Percentiles rank a stretch among this genome's conserved stretches.
Conservation (phyloP, 1,140 invertebrate genomes). For the Portunus trituberculatus region DNA sequence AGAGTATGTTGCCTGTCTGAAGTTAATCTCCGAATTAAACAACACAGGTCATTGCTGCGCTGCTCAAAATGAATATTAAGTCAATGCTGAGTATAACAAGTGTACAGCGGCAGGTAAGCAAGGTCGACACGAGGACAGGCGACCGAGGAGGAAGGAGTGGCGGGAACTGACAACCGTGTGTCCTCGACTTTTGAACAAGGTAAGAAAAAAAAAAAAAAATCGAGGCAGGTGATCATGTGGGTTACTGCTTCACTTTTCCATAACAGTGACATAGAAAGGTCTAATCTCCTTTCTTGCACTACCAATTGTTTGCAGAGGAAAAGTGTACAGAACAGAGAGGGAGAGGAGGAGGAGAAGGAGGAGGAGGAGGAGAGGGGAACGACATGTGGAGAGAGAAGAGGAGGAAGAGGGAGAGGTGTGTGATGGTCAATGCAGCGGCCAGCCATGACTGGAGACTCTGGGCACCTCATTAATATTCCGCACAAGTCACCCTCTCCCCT, state of each 20-base stretch:
- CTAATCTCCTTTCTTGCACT: background rate
- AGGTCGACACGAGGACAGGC: background rate
- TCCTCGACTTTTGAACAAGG: background rate
- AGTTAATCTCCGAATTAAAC: too few species aligned
- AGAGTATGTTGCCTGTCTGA: too few species aligned
- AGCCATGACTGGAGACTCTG: slow-evolving; percentile 47
- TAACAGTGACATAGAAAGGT: slow-evolving; percentile 6
- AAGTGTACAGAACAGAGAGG: background rate
- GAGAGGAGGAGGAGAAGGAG: background rate
- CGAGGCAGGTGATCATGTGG: too few species aligned
- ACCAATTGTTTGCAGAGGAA: background rate
- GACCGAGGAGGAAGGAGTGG: background rate
- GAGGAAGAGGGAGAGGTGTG: background rate
- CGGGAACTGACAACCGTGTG: background rate
- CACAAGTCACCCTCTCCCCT: slow-evolving; percentile 40
- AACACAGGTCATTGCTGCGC: too few species aligned
- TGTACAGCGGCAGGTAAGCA: too few species aligned
- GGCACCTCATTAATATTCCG: slow-evolving; percentile 38
- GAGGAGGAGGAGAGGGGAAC: too few species aligned
- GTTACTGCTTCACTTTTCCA: slow-evolving; percentile 3
- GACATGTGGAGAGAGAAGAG: too few species aligned
- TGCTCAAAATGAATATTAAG: too few species aligned
- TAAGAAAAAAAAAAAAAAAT: background rate
- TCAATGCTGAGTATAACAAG: too few species aligned
- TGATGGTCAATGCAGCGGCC: slow-evolving; percentile 35